Percentiles rank a stretch among this genome's conserved stretches.
phyloP scores from a whole-genome alignment of 2,113 vertebrate genomes.

The Malurus elegans region DNA sequence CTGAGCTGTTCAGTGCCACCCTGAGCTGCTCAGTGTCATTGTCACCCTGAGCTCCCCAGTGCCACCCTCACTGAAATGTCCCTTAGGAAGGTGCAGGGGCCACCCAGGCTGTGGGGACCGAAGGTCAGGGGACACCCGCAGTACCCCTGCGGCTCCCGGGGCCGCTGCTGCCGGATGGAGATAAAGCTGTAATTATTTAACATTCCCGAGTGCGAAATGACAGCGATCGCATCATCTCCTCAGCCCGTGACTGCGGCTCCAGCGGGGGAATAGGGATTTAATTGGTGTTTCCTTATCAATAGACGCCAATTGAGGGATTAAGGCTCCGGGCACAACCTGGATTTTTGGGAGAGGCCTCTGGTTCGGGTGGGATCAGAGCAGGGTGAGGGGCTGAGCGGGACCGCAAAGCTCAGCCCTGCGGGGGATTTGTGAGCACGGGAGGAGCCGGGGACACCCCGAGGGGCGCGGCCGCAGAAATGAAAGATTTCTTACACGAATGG shows the following conservation, averaged over 20 bases:
- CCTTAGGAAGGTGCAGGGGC: not conserved
- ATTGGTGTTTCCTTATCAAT: constrained; percentile 62
- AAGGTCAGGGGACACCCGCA: not conserved
- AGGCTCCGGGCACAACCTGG: constrained; percentile 22
- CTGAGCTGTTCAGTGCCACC: too few species aligned
- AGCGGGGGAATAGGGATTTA: constrained; percentile 48
- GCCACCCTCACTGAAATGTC: not conserved
- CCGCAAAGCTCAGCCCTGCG: too few species aligned
- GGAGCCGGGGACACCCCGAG: not conserved
- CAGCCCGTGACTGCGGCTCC: constrained; percentile 22
- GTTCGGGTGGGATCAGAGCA: not conserved
- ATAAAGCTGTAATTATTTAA: constrained; percentile 55
- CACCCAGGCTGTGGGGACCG: not conserved
- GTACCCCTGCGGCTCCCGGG: not conserved
- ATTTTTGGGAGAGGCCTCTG: constrained; percentile 10
- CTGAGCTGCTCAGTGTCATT: too few species aligned
- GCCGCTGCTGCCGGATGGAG: constrained; percentile 2
- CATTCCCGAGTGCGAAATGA: constrained; percentile 45
- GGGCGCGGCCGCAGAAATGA: too few species aligned
- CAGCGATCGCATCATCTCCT: constrained; percentile 53
- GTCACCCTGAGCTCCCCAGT: too few species aligned
- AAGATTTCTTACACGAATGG: too few species aligned
- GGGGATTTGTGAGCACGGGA: not conserved
- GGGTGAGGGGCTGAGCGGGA: not conserved
- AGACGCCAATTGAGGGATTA: constrained; percentile 41